These are phyloP conservation scores for Platyura marginata DNA, from an alignment of 1,140 invertebrate species.

Conservation along the genomic window DNA sequence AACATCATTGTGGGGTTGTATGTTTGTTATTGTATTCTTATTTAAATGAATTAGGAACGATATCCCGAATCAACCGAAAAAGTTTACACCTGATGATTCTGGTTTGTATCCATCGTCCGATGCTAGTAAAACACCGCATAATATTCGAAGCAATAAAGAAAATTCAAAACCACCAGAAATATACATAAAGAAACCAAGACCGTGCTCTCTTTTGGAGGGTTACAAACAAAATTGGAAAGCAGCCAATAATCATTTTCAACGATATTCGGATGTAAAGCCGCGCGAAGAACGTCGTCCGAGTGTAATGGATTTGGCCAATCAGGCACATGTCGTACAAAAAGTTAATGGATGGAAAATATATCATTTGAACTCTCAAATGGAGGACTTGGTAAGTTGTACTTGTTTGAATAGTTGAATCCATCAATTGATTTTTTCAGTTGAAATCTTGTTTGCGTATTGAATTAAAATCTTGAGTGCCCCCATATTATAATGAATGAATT, in stretches of 20 bases:
- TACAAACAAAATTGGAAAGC: constrained; percentile 32
- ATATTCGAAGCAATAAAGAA: constrained; percentile 15
- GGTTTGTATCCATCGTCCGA: no score
- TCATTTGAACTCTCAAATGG: constrained; percentile 81
- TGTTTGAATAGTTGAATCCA: no score
- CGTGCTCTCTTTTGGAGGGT: constrained; percentile 19
- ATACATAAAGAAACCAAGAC: constrained; percentile 17
- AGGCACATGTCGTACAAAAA: constrained; percentile 70
- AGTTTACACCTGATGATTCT: no score
- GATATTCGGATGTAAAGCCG: constrained; percentile 72
- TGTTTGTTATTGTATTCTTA: no score
- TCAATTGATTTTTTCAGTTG: constrained; percentile 2
- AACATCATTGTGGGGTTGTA: no score
- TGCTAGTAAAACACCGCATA: no score
- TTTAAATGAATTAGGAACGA: no score
- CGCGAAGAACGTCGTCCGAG: constrained; percentile 67
- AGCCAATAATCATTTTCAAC: constrained; percentile 61
- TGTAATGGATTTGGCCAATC: constrained; percentile 75
- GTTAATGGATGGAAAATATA: constrained; percentile 92
- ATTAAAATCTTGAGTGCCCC: no score
- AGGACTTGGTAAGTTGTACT: constrained; percentile 55
- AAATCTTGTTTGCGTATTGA: no score
- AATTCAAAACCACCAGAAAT: constrained; percentile 22
- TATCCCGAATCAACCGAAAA: no score
- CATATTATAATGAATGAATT: no score